These are phyloP conservation scores for Galaxias olidus DNA, from an alignment of 2,797 vertebrate genomes.

Conservation along the genomic window DNA sequence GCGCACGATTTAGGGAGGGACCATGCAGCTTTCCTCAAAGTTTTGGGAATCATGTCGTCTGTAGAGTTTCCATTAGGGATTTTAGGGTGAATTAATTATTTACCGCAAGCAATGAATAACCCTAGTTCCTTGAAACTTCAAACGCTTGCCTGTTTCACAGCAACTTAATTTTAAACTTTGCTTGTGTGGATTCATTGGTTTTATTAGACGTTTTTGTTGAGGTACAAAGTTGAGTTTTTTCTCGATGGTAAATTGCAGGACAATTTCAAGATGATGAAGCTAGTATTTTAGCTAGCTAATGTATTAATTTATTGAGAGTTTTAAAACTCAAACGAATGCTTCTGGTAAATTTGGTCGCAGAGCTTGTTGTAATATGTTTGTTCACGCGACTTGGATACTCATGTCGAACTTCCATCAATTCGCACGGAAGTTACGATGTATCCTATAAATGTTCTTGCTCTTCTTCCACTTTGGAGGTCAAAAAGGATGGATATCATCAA, in stretches of 20 bases:
- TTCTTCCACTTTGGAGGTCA: constrained; percentile 9
- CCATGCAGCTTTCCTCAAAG: constrained; percentile 20
- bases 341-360: constrained; percentile 35
- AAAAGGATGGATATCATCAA: constrained; percentile 4
- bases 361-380: constrained; percentile 40
- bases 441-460: neutral
- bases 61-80: neutral
- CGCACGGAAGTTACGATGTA: constrained; percentile 5
- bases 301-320: constrained; percentile 34
- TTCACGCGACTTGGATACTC: constrained; percentile 32
- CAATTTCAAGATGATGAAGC: constrained; percentile 16
- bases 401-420: constrained; percentile 1
- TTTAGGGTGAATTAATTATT: neutral
- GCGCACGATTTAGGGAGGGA: constrained; percentile 14
- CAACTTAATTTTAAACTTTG: too few relatives aligned
- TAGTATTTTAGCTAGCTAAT: constrained; percentile 50
- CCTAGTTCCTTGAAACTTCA: too few relatives aligned
- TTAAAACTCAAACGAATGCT: constrained; percentile 51
- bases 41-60: constrained; percentile 48
- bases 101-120: neutral
- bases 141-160: too few relatives aligned
- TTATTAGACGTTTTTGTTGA: neutral
- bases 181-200: neutral
- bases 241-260: constrained; percentile 18
- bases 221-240: constrained; percentile 28